phyloP scores from a whole-genome alignment of 2,797 vertebrate genomes.

The Siniperca undulata region DNA sequence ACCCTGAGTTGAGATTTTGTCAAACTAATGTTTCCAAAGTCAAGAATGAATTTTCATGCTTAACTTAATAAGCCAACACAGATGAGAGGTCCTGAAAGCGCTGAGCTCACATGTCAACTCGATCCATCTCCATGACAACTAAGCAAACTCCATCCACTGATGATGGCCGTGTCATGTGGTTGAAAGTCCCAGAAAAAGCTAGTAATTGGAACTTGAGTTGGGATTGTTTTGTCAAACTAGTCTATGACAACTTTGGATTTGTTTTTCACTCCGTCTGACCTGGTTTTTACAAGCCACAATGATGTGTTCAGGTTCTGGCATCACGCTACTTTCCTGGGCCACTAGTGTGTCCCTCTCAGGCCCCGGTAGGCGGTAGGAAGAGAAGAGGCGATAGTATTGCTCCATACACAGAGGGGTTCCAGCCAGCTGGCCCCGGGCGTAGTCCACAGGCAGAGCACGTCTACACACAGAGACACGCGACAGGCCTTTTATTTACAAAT shows the following conservation, averaged over 20 bases:
- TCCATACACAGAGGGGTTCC: conserved; percentile 95
- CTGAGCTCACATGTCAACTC: neutral
- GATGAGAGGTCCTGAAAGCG: neutral
- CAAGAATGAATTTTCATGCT: neutral
- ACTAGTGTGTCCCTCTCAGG: conserved; percentile 91
- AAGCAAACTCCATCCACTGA: neutral
- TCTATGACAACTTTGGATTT: neutral
- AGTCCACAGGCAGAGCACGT: conserved; percentile 89
- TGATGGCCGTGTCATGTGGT: neutral
- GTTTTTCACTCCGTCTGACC: conserved; percentile 81
- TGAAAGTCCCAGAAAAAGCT: neutral
- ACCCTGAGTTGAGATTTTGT: neutral
- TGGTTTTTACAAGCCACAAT: conserved; percentile 96
- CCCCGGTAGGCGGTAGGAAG: conserved; percentile 94
- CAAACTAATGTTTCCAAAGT: neutral
- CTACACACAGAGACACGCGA: conserved; percentile 77
- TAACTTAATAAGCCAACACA: neutral
- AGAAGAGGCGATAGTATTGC: conserved; percentile 96
- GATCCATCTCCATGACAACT: neutral
- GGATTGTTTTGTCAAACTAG: neutral
- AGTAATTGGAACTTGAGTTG: neutral
- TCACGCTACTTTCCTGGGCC: conserved; percentile 88
- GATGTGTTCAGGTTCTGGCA: conserved; percentile 92
- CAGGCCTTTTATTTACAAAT: conserved; percentile 6
- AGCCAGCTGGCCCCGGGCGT: conserved; percentile 91